Percentiles rank a stretch among this genome's conserved stretches.
phyloP scores from a whole-genome alignment of 2,797 vertebrate species.

The Mareca strepera region DNA sequence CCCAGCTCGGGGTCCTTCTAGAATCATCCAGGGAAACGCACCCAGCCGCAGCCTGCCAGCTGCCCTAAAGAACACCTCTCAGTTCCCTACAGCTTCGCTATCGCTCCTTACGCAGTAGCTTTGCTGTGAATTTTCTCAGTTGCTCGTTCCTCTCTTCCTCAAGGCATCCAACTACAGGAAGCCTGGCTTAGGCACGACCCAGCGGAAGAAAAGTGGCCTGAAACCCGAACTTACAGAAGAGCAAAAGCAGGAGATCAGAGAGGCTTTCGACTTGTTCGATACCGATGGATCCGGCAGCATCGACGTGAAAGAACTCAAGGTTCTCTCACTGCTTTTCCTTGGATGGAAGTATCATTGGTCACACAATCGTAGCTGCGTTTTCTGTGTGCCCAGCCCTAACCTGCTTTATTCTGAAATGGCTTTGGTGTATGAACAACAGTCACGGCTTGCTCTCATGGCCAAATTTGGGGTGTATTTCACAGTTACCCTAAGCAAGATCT shows the following conservation, averaged over 20 bases:
- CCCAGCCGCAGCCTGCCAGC: background rate
- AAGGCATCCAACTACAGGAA: slow-evolving; percentile 86
- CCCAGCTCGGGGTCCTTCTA: background rate
- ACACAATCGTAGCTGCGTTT: background rate
- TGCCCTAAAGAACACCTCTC: background rate
- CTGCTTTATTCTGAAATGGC: background rate
- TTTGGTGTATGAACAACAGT: background rate
- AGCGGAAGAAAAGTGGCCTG: slow-evolving; percentile 81
- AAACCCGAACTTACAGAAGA: slow-evolving; percentile 90
- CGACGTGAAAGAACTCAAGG: slow-evolving; percentile 94
- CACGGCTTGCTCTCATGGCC: background rate
- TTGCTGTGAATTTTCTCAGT: background rate
- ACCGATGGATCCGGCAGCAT: slow-evolving; percentile 90
- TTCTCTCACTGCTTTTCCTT: slow-evolving; percentile 48
- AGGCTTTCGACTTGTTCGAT: slow-evolving; percentile 95
- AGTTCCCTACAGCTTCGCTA: background rate
- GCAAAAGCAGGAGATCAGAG: slow-evolving; percentile 92
- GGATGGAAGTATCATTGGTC: background rate
- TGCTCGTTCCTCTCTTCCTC: slow-evolving; percentile 27
- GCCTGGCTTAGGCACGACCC: slow-evolving; percentile 67
- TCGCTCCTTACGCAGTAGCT: background rate
- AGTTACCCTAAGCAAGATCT: background rate
- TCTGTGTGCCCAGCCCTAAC: background rate
- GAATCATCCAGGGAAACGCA: background rate
- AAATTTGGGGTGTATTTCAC: background rate